These are phyloP conservation scores for Triplophysa yarkandensis DNA, from an alignment of 2,797 vertebrate species.

Conservation along the genomic window DNA sequence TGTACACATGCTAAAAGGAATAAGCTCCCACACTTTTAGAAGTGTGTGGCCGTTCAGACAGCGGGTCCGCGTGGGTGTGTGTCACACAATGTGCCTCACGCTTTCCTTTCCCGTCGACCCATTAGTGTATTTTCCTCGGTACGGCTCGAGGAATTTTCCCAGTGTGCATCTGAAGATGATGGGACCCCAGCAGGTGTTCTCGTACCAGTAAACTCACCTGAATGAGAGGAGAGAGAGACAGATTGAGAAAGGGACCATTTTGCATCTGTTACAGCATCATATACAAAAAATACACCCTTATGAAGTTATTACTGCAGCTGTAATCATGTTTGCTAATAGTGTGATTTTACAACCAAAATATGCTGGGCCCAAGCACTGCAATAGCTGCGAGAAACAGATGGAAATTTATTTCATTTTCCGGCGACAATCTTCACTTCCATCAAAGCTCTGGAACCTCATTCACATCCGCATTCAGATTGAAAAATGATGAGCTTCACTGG, in stretches of 20 bases:
- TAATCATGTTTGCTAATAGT: neutral
- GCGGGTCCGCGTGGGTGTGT: slow-evolving; percentile 31
- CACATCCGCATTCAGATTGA: neutral
- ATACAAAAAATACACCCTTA: neutral
- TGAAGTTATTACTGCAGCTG: neutral
- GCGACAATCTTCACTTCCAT: neutral
- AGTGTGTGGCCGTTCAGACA: slow-evolving; percentile 23
- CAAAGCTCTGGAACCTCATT: neutral
- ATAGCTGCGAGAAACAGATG: neutral
- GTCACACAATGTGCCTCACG: slow-evolving; percentile 12
- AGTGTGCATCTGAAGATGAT: slow-evolving; percentile 49
- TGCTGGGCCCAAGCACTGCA: neutral
- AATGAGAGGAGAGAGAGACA: slow-evolving; percentile 22
- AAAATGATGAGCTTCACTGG: neutral
- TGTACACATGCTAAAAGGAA: slow-evolving; percentile 37
- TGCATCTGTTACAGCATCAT: neutral
- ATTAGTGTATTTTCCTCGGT: slow-evolving; percentile 36
- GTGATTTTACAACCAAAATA: neutral
- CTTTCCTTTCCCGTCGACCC: slow-evolving; percentile 15
- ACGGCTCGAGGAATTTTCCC: slow-evolving; percentile 42
- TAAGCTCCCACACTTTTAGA: slow-evolving; percentile 6
- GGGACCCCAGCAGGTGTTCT: slow-evolving; percentile 30
- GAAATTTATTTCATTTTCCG: neutral
- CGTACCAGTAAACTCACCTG: slow-evolving; percentile 32
- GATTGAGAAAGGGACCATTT: neutral